Base-by-base conservation (phyloP, 2,797 vertebrate genomes). In the Apogon talboti region DNA sequence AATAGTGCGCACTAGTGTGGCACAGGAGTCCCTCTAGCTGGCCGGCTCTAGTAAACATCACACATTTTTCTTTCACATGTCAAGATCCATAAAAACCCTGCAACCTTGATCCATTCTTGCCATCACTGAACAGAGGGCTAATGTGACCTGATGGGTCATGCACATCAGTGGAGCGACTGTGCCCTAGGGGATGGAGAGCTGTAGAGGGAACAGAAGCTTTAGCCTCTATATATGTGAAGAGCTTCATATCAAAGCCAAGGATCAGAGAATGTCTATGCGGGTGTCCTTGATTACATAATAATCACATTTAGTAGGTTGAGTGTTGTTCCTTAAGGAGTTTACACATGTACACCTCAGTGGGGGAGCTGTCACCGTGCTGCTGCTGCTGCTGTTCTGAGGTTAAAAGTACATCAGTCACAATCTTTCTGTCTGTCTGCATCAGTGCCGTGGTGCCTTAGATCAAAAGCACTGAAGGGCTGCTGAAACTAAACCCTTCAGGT, bases 141-240 rank as follows among this genome's bases (percentile, higher is more conserved):
- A 92, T 80, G 75, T 66, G 79, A 88, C 69, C 79, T 84, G 90
- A 91, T 67, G 48, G 86, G 88, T 87, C 86, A 81, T 42, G 73
- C 63, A 57, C 71, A 67, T 85, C 71, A 75, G 71, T 77, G 64
- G 60, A 71, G 82, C 28, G 46, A 71, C 58, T 55, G 63, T 50
- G 70, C 69, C 78, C 79, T 73, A 16, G 0, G 79, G 82, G 80
- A 81, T 13, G 8, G 54, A 58, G 71, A 64, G 82, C 63, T 60
- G 71, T 13, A 64, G 66, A 42, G 48, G 48, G 61, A 56, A 71
- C 69, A 62, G 73, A 28, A 73, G 54, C 60, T 50, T 64, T 16
- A 50, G 57, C 8, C 9, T 46, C 56, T 50, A 18, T 55, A 40
- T 72, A 71, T 82, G 77, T 68, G 79, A 67, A 73, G 64, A 55